Percentiles rank a stretch among this genome's conserved stretches.
These are phyloP conservation scores for Pampus argenteus DNA, from an alignment of 2,797 vertebrate species.

Conservation along the genomic window DNA sequence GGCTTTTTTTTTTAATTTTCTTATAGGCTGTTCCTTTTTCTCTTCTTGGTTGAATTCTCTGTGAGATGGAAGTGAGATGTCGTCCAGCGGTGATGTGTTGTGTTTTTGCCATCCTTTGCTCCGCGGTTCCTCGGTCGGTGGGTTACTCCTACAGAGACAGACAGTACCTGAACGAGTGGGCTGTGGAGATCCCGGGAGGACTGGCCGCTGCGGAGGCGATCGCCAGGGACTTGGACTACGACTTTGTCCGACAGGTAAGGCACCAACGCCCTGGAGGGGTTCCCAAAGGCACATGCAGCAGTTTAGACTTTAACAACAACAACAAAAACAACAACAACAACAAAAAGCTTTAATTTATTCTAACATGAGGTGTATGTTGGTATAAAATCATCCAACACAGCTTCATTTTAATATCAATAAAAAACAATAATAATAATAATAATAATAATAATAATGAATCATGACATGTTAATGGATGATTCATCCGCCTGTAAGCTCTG, in stretches of 20 bases:
- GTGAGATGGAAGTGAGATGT: constrained; percentile 88
- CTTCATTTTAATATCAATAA: constrained; percentile 27
- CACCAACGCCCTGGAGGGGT: constrained; percentile 7
- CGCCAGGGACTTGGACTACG: constrained; percentile 92
- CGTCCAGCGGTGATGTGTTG: constrained; percentile 82
- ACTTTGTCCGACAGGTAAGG: constrained; percentile 95
- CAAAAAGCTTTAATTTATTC: not conserved
- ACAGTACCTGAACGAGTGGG: constrained; percentile 98
- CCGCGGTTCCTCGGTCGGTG: constrained; percentile 67
- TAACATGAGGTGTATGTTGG: not conserved
- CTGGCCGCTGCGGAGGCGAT: constrained; percentile 87
- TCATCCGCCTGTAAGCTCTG: not conserved
- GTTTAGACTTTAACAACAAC: not conserved
- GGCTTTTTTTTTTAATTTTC: constrained; percentile 36
- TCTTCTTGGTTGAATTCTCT: constrained; percentile 63
- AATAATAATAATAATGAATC: constrained; percentile 15
- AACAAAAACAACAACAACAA: not conserved
- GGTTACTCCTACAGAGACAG: constrained; percentile 77
- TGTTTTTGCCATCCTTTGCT: constrained; percentile 82
- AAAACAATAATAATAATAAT: constrained; percentile 1
- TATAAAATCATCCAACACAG: not conserved
- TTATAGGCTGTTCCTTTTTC: too few relatives aligned
- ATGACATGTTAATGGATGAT: constrained; percentile 39
- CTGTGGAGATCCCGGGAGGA: constrained; percentile 94
- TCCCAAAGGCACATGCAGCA: not conserved